A percentile compares a stretch with the other conserved stretches of the same genome.
Evolutionary conservation across 1,140 invertebrate genomes (phyloP).

Genomic region (Orchesella cincta): DNA sequence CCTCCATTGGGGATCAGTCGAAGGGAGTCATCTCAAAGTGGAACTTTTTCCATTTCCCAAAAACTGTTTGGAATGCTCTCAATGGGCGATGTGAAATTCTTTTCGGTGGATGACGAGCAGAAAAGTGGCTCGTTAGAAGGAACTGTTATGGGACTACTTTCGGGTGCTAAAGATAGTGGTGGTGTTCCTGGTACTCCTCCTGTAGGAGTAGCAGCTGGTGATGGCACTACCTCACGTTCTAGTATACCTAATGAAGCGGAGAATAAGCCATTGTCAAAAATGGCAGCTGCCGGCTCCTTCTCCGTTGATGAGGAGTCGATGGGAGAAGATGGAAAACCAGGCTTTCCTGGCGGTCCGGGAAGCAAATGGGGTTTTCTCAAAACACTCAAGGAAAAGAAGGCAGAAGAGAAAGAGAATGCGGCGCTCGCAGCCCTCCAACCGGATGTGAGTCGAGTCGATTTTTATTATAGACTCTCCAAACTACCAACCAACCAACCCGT

Average conservation of each 20-base stretch:
- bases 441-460: constrained; percentile 33
- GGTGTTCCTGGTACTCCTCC: constrained; percentile 6
- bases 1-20: constrained; percentile 35
- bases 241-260: constrained; percentile 28
- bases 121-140: constrained; percentile 41
- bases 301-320: constrained; percentile 47
- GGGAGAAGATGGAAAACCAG: constrained; percentile 58
- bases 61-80: constrained; percentile 52
- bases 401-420: constrained; percentile 70
- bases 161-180: not conserved
- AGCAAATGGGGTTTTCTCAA: constrained; percentile 89
- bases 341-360: constrained; percentile 53
- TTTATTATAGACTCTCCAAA: not conserved
- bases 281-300: constrained; percentile 34
- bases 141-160: constrained; percentile 1
- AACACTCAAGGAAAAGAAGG: constrained; percentile 83
- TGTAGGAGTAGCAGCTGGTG: not conserved
- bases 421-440: constrained; percentile 40
- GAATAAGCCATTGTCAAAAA: constrained; percentile 27
- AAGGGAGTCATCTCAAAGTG: constrained; percentile 45
- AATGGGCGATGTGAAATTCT: constrained; percentile 47
- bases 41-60: constrained; percentile 46
- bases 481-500: too few relatives aligned
- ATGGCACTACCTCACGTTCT: not conserved
- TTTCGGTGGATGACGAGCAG: constrained; percentile 39